A percentile compares a stretch with the other conserved stretches of the same genome.
These are phyloP conservation scores for Exephanes ischioxanthus DNA, from an alignment of 2,888 invertebrate genomes.

Conservation along the genomic window DNA sequence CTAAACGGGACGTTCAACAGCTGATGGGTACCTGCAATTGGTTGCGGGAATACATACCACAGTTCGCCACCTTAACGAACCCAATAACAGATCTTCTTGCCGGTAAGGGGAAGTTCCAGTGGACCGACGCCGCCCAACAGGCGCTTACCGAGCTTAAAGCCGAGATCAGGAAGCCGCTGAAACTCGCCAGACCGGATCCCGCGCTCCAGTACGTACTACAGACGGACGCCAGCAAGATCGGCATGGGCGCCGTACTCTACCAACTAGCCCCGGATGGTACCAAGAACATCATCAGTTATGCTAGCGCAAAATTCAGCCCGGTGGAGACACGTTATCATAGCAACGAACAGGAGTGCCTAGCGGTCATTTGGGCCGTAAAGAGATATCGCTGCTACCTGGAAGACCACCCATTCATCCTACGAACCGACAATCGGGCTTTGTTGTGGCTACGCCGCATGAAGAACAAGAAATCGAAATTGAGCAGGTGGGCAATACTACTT, in stretches of 20 bases:
- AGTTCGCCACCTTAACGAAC: neutral
- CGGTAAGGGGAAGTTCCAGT: neutral
- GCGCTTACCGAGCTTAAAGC: constrained; percentile 17
- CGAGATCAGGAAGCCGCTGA: constrained; percentile 14
- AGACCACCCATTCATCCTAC: no score
- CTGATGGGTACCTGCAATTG: constrained; percentile 60
- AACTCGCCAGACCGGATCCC: constrained; percentile 37
- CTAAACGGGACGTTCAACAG: constrained; percentile 3
- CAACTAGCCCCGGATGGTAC: neutral
- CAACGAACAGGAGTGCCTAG: neutral
- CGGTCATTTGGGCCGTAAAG: neutral
- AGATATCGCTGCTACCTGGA: neutral
- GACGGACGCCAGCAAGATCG: constrained; percentile 41
- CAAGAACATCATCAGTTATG: constrained; percentile 42
- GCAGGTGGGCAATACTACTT: no score
- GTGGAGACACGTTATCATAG: neutral
- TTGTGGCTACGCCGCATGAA: no score
- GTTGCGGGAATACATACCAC: constrained; percentile 38
- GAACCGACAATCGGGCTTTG: no score
- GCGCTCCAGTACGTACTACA: constrained; percentile 2
- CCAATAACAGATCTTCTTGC: constrained; percentile 38
- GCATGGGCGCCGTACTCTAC: constrained; percentile 3
- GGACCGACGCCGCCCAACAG: constrained; percentile 12
- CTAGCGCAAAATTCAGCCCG: constrained; percentile 32
- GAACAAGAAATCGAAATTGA: no score